Evolutionary conservation across 2,113 vertebrate species (phyloP), one percentile per base, ranked within the genome.

Genomic region (Rissa tridactyla): DNA sequence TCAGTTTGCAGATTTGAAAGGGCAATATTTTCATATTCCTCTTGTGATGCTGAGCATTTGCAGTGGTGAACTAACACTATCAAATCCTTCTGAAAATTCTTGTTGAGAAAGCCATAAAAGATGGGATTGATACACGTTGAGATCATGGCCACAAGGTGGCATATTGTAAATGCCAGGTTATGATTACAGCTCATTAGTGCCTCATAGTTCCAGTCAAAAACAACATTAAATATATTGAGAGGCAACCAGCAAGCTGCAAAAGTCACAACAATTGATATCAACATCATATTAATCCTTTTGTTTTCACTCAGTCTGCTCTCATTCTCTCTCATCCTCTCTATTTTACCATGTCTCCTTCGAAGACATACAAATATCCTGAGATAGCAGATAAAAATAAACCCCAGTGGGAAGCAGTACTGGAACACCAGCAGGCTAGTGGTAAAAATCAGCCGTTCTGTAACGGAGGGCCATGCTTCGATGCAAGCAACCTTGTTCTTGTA

Each of bases 81-180:
- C 51, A 98, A 93, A 77, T 98, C 98, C 85, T 98, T 98, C 92
- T 98, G 98, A 64, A 98, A 98, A 91, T 98, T 98, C 95, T 96
- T 98, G 96, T 98, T 98, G 66, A 98, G 97, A 88, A 98, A 98
- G 5, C 98, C 98, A 11, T 98, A 98, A 71, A 98, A 98, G 77
- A 98, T 62, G 54, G 98, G 98, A 52, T 98, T 98, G 96, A 98
- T 97, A 66, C 98, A 98, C 0, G 97, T 98, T 11, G 98, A 98
- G 82, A 96, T 86, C 98, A 98, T 98, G 86, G 98, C 98, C 89
- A 98, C 77, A 44, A 98, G 97, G 90, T 98, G 98, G 81, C 98
- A 98, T 32, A 98, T 78, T 47, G 96, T 97, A 95, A 98, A 98
- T 26, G 98, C 82, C 51, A 98, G 89, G 15, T 98, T 97, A 9